These are phyloP conservation scores for Xestia xanthographa DNA, from an alignment of 2,888 invertebrate species.

Conservation along the genomic window DNA sequence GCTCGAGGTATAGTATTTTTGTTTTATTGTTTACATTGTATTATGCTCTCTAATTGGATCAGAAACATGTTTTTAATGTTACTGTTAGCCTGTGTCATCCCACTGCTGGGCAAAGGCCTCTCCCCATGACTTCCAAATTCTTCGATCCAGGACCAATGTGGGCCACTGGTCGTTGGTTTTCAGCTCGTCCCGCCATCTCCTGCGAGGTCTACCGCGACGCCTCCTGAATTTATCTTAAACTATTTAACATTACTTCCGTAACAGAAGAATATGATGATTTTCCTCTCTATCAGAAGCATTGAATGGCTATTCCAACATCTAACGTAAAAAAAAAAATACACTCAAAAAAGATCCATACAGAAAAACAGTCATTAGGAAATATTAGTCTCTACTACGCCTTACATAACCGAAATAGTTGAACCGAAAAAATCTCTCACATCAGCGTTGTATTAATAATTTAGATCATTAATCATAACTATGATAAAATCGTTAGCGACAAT, in stretches of 20 bases:
- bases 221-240: background rate
- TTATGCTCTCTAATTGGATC: background rate
- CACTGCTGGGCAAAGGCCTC: no score
- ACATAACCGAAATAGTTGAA: constrained; percentile 42
- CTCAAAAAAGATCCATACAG: background rate
- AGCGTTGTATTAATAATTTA: constrained; percentile 54
- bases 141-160: no score
- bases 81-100: no score
- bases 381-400: constrained; percentile 14
- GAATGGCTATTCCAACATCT: background rate
- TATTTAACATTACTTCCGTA: background rate
- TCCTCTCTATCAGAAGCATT: background rate
- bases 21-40: constrained; percentile 50
- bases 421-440: constrained; percentile 52
- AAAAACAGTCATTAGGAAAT: constrained; percentile 31
- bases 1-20: constrained; percentile 61
- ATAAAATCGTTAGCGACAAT: constrained; percentile 68
- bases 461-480: constrained; percentile 64
- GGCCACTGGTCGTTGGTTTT: no score
- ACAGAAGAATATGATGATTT: background rate
- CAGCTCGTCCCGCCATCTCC: no score
- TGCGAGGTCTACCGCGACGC: no score
- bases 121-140: no score
- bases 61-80: no score
- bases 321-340: background rate